Evolutionary conservation across 2,888 invertebrate species (phyloP), one percentile per base, ranked within the genome.

Genomic region (Drepanosiphum platanoidis): DNA sequence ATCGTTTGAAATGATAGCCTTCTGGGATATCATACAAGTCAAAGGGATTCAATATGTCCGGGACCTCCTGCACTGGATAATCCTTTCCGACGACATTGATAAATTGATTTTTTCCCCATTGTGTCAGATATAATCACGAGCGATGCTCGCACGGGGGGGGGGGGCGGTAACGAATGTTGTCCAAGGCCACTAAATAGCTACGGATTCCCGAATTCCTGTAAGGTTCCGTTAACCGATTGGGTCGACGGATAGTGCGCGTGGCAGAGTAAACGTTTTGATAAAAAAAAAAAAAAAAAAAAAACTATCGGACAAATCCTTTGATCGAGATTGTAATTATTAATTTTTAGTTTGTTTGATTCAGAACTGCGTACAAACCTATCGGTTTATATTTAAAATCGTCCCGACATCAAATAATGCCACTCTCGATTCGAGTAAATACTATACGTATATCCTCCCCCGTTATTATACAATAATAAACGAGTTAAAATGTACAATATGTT

Each of bases 1-100:
- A 36, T 27, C 52, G 70, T 70, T 70, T 36, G 58, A 80, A 71
- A 71, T 58, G 58, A 68, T 68, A 52, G 68, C 39, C 66, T 68
- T 39, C 68, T 39, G 15, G 52, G 66, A 75, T 68, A 52, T 39
- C 30, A 58, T 58, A 39, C 66, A 32, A 68, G 75, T 52, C 75
- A 32, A 84, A 84, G 68, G 75, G 75, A 84, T 84, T 36, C 66
- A 30, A 58, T 36, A 58, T 3, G 64, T 77, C 68, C 75, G 27
- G 66, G 30, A 83, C n/a, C 52, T 58, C n/a, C 58, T 9, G 4
- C n/a, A 52, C 30, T n/a, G 34, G 32, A 58, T 77, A 84, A 84
- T 84, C 84, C 84, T 84, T 75, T 70, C 75, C 36, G n/a, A 36
- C 30, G 77, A 75, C 68, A 39, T 75, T 84, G 84, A 84, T 77